Evolutionary conservation across 1,140 invertebrate species (phyloP).

Genomic region (Leptestheria dahalacensis): DNA sequence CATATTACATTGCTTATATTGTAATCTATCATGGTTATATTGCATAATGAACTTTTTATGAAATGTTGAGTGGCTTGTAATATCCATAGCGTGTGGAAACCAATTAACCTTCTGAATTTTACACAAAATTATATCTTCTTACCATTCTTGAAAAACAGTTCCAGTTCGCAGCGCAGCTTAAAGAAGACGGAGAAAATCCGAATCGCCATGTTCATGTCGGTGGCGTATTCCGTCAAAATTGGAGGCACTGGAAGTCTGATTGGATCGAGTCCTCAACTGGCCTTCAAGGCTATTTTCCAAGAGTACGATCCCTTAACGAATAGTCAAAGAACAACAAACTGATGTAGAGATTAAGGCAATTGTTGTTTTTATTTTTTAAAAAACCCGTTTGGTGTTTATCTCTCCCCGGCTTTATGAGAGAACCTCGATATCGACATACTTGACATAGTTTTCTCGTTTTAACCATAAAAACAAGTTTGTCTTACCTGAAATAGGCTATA

Average conservation of each 20-base stretch:
- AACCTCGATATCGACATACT: too few relatives aligned
- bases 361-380: constrained; percentile 11
- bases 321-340: constrained; percentile 22
- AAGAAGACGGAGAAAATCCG: constrained; percentile 21
- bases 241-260: constrained; percentile 76
- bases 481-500: constrained; percentile 6
- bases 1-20: too few relatives aligned
- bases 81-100: not conserved
- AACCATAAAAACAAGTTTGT: not conserved
- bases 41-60: too few relatives aligned
- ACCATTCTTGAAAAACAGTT: not conserved
- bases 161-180: not conserved
- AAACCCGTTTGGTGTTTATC: not conserved
- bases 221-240: constrained; percentile 62
- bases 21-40: too few relatives aligned
- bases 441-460: too few relatives aligned
- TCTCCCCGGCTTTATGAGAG: too few relatives aligned
- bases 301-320: constrained; percentile 30
- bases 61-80: too few relatives aligned
- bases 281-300: constrained; percentile 59
- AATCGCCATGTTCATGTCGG: constrained; percentile 42
- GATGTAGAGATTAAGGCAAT: constrained; percentile 2
- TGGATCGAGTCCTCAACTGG: constrained; percentile 75
- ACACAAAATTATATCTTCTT: not conserved
- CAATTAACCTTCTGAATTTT: not conserved